A percentile compares a stretch with the other conserved stretches of the same genome.
phyloP scores from a whole-genome alignment of 2,113 vertebrate genomes.

The Pelmatolapia mariae region DNA sequence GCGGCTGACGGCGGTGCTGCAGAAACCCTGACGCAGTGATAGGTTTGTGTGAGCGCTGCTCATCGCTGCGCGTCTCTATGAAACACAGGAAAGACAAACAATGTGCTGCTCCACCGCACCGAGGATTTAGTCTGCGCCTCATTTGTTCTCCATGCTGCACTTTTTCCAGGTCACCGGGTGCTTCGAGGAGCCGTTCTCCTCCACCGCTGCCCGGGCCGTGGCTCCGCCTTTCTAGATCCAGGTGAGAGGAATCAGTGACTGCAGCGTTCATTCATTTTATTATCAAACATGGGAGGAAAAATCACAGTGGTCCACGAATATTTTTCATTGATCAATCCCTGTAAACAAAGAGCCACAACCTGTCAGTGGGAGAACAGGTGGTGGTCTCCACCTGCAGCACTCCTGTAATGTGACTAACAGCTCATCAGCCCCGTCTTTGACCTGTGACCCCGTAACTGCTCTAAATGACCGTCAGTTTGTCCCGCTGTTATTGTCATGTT shows the following conservation, averaged over 20 bases:
- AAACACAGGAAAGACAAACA: slow-evolving; percentile 43
- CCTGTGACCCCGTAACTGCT: no score
- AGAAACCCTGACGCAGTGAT: background rate
- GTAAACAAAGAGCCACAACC: background rate
- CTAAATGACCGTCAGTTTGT: no score
- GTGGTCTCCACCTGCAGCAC: no score
- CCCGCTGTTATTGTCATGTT: no score
- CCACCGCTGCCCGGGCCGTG: background rate
- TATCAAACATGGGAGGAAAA: background rate
- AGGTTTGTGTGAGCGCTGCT: background rate
- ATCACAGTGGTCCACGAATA: background rate
- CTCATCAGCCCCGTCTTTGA: no score
- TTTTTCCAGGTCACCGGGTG: slow-evolving; percentile 47
- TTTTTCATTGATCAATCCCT: background rate
- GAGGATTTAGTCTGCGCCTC: background rate
- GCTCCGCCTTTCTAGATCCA: background rate
- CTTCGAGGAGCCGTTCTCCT: background rate
- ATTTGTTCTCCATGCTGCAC: slow-evolving; percentile 9
- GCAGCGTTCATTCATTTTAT: background rate
- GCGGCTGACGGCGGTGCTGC: background rate
- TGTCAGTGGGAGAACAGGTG: no score
- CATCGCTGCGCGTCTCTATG: background rate
- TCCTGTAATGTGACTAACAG: no score
- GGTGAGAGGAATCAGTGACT: background rate
- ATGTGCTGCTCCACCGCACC: background rate